Evolutionary conservation across 2,113 vertebrate genomes (phyloP).

Genomic region (Heteronetta atricapilla): DNA sequence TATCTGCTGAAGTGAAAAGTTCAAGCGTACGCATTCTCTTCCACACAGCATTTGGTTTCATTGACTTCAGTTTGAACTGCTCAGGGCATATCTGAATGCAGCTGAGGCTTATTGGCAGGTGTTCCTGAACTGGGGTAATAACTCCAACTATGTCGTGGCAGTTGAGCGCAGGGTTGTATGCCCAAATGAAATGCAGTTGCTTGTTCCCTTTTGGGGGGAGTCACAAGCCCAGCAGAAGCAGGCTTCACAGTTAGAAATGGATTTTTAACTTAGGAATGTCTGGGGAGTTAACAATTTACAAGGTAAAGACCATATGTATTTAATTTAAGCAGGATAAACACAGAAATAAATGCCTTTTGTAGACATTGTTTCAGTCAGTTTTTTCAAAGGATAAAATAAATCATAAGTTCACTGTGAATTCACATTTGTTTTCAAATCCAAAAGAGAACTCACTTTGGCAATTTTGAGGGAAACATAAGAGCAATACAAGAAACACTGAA

Average conservation of each 20-base stretch:
- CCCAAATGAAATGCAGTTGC: background rate
- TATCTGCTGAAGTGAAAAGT: background rate
- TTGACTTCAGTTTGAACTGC: background rate
- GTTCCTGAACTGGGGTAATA: background rate
- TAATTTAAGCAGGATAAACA: background rate
- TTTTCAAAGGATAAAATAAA: background rate
- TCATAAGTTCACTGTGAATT: background rate
- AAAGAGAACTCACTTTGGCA: background rate
- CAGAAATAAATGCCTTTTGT: background rate
- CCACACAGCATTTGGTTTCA: background rate
- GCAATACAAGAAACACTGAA: background rate
- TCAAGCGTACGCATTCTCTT: background rate
- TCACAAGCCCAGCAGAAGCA: conserved; percentile 8
- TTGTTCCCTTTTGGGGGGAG: conserved; percentile 12
- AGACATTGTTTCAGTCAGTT: background rate
- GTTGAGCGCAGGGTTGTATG: background rate
- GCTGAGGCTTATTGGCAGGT: background rate
- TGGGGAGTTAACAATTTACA: conserved; percentile 4
- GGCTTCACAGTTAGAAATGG: background rate
- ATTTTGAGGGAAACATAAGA: background rate
- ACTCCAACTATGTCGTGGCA: background rate
- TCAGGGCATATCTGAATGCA: background rate
- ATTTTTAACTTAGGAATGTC: conserved; percentile 3
- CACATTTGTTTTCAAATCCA: background rate
- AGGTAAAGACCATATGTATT: conserved; percentile 6